Percentiles rank a stretch among this genome's conserved stretches.
phyloP scores from a whole-genome alignment of 1,140 invertebrate species.

The Lordiphosa collinella region DNA sequence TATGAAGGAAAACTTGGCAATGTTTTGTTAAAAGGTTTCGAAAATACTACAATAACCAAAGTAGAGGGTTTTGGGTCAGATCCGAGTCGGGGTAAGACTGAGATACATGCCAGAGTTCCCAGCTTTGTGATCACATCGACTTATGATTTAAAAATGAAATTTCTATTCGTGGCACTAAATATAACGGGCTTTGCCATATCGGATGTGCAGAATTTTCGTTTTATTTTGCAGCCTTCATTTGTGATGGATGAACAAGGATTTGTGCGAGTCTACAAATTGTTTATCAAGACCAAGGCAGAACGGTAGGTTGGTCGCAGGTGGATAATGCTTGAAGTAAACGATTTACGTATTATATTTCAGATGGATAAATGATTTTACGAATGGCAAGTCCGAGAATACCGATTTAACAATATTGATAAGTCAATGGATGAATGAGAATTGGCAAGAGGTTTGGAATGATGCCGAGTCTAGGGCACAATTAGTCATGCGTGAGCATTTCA shows the following conservation, averaged over 20 bases:
- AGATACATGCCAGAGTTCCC: background rate
- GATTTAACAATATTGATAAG: background rate
- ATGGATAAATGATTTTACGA: conserved; percentile 6
- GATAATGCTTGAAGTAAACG: background rate
- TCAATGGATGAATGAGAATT: conserved; percentile 3
- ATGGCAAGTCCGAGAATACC: background rate
- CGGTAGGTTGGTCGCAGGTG: background rate
- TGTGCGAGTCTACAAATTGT: background rate
- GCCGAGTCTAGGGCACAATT: background rate
- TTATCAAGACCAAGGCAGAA: background rate
- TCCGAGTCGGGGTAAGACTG: background rate
- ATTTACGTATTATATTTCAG: background rate
- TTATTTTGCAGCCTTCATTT: background rate
- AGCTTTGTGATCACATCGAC: background rate
- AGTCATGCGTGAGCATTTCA: background rate
- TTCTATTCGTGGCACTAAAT: background rate
- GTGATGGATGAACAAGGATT: background rate
- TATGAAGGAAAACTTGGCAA: background rate
- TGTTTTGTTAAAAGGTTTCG: background rate
- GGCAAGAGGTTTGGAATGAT: background rate
- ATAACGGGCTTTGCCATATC: background rate
- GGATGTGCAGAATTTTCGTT: background rate
- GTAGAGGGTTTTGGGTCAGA: background rate
- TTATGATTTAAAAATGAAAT: background rate
- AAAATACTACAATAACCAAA: conserved; percentile 1